phyloP scores from a whole-genome alignment of 2,797 vertebrate genomes.

The Bucorvus abyssinicus region DNA sequence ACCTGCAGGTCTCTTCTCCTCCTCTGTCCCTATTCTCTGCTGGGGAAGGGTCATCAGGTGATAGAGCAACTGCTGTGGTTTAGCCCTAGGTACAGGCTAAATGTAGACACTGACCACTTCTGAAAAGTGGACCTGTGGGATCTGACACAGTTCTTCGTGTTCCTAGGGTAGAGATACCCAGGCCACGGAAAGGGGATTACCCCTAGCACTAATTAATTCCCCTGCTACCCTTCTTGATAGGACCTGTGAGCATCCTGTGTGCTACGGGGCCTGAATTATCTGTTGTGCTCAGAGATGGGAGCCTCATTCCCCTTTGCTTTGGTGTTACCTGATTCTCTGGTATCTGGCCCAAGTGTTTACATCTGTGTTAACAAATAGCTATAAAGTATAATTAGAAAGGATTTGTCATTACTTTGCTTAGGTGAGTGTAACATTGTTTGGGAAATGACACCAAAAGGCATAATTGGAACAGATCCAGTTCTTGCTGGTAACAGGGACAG shows the following conservation, averaged over 20 bases:
- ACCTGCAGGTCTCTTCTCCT: too few species aligned
- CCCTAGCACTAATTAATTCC: not conserved
- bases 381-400: not conserved
- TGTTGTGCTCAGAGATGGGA: fast-evolving
- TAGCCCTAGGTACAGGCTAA: too few species aligned
- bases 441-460: not conserved
- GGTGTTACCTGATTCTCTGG: not conserved
- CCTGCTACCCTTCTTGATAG: not conserved
- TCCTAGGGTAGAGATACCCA: not conserved
- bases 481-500: not conserved
- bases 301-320: not conserved
- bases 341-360: not conserved
- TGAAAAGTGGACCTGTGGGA: not conserved
- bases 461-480: not conserved
- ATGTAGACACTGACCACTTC: not conserved
- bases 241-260: not conserved
- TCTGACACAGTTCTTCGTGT: not conserved
- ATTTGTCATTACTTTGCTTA: not conserved
- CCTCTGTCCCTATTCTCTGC: too few species aligned
- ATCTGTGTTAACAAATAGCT: not conserved
- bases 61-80: too few species aligned
- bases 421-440: not conserved
- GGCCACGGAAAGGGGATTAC: not conserved
- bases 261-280: fast-evolving
- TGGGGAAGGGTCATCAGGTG: too few species aligned